Evolutionary conservation across 2,113 vertebrate species (phyloP).

Genomic region (Globicephala melas): DNA sequence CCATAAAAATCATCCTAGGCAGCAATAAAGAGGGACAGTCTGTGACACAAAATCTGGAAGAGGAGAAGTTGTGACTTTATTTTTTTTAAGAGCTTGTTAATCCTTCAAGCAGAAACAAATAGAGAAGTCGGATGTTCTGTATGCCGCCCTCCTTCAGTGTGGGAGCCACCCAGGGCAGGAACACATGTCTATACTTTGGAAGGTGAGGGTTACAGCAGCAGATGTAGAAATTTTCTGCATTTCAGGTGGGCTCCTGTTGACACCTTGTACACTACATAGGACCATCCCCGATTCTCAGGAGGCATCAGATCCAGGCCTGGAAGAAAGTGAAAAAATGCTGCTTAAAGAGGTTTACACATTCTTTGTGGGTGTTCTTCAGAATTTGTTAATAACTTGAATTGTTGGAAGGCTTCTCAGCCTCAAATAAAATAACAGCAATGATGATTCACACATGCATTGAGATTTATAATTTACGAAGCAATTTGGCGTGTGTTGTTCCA

Average conservation of each 20-base stretch:
- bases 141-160: neutral
- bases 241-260: rapidly evolving
- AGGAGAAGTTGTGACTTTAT: neutral
- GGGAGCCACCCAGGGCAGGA: neutral
- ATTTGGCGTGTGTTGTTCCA: rapidly evolving
- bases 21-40: neutral
- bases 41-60: neutral
- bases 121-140: neutral
- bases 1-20: neutral
- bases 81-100: neutral
- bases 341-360: neutral
- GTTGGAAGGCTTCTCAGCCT: neutral
- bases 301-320: neutral
- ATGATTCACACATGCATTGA: rapidly evolving
- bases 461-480: neutral
- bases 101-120: neutral
- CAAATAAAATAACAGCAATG: neutral
- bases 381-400: neutral
- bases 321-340: neutral
- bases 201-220: rapidly evolving
- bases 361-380: neutral
- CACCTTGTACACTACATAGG: rapidly evolving
- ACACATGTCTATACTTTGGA: neutral
- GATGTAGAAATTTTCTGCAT: neutral
- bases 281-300: neutral